Conservation (phyloP, 2,888 invertebrate species). For the Cordilura impudica region DNA sequence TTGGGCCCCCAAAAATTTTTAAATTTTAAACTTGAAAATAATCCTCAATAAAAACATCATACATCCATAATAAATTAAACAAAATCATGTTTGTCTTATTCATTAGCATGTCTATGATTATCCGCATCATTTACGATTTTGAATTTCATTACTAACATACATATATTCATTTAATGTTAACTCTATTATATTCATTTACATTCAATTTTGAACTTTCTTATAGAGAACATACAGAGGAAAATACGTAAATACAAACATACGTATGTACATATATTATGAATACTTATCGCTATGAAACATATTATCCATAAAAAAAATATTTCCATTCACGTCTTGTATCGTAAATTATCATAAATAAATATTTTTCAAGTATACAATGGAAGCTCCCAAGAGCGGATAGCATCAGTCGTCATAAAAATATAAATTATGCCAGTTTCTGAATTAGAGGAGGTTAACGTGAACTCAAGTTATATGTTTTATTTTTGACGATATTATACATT, state of each 20-base stretch:
- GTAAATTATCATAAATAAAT: slow-evolving; percentile 38
- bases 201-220: slow-evolving; percentile 15
- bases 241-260: neutral
- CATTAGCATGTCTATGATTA: neutral
- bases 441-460: too few species aligned
- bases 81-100: neutral
- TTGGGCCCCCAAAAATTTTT: too few species aligned
- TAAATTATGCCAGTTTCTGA: too few species aligned
- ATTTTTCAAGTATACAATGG: neutral
- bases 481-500: too few species aligned
- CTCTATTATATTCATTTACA: slow-evolving; percentile 16
- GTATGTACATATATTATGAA: neutral
- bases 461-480: too few species aligned
- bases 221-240: neutral
- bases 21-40: too few species aligned
- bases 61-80: too few species aligned
- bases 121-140: slow-evolving; percentile 40
- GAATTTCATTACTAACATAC: neutral
- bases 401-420: too few species aligned
- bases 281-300: neutral
- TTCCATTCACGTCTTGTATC: slow-evolving; percentile 30
- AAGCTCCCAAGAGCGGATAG: too few species aligned
- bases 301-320: neutral
- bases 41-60: too few species aligned
- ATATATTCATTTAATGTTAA: slow-evolving; percentile 7